Conservation (phyloP, 2,797 vertebrate genomes). For the Cacajao melanocephalus region DNA sequence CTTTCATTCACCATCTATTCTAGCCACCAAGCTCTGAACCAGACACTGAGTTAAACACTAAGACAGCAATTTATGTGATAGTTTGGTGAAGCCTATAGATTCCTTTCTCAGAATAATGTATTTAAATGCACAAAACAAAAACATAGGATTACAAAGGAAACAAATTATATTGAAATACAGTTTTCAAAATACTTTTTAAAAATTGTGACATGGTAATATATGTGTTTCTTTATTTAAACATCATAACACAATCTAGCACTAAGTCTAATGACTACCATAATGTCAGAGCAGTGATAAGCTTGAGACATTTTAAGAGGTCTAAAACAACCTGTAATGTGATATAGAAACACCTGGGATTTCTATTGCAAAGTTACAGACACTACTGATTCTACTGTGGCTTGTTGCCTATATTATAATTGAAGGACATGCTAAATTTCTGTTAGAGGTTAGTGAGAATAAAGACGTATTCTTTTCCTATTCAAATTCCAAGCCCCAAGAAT, state of each 20-base stretch:
- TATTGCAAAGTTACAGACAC: not conserved
- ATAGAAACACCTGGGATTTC: conserved; percentile 30
- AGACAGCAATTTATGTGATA: not conserved
- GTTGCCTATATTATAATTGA: not conserved
- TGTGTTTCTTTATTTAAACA: conserved; percentile 37
- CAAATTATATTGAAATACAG: not conserved
- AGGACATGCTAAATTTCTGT: conserved; percentile 10
- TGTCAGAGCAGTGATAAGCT: not conserved
- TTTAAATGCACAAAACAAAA: conserved; percentile 53
- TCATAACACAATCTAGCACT: not conserved
- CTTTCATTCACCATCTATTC: not conserved
- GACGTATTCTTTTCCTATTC: not conserved
- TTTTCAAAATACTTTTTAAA: conserved; percentile 43
- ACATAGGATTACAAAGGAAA: conserved; percentile 27
- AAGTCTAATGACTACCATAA: not conserved
- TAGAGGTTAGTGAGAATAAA: conserved; percentile 45
- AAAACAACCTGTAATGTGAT: not conserved
- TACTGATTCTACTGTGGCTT: not conserved
- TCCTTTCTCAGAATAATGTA: conserved; percentile 26
- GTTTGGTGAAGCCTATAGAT: not conserved
- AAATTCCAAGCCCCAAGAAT: conserved; percentile 10
- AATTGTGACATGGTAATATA: not conserved
- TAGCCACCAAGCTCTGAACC: not conserved
- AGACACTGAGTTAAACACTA: not conserved
- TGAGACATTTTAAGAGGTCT: not conserved